Evolutionary conservation across 2,113 vertebrate genomes (phyloP).

Genomic region (Sapajus apella): DNA sequence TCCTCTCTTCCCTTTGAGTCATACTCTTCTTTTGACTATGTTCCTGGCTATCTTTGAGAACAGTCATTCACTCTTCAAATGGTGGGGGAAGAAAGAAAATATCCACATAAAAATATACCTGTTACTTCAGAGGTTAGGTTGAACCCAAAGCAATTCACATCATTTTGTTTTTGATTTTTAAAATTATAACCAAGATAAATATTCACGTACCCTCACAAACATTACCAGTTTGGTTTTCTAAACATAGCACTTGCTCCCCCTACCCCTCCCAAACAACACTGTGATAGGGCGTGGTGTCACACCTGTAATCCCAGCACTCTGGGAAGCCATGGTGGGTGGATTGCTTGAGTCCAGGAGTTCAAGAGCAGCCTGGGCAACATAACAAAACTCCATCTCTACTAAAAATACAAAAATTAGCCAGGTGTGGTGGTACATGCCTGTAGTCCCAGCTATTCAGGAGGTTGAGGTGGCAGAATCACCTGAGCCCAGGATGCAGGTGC

Average conservation of each 20-base stretch:
- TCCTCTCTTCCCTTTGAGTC: slow-evolving; percentile 21
- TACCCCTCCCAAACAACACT: not conserved
- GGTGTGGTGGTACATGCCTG: too few species aligned
- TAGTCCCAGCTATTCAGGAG: too few species aligned
- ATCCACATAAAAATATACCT: slow-evolving; percentile 5
- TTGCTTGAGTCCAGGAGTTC: too few species aligned
- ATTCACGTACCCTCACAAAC: not conserved
- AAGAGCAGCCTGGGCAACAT: too few species aligned
- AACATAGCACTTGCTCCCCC: not conserved
- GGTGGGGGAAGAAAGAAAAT: not conserved
- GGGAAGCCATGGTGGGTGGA: too few species aligned
- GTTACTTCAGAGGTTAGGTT: not conserved
- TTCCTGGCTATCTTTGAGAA: not conserved
- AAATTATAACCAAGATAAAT: not conserved
- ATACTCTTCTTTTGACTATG: not conserved
- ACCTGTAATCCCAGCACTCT: too few species aligned
- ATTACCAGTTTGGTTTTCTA: not conserved
- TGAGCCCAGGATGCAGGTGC: too few species aligned
- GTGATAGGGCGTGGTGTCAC: not conserved
- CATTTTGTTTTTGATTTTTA: not conserved
- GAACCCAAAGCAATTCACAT: not conserved
- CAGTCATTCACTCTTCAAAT: slow-evolving; percentile 5
- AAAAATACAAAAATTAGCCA: too few species aligned
- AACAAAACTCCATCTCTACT: too few species aligned
- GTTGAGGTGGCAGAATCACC: too few species aligned